Evolutionary conservation across 2,888 invertebrate species (phyloP), one percentile per base, ranked within the genome.

Genomic region (Dasysyrphus tricinctus): DNA sequence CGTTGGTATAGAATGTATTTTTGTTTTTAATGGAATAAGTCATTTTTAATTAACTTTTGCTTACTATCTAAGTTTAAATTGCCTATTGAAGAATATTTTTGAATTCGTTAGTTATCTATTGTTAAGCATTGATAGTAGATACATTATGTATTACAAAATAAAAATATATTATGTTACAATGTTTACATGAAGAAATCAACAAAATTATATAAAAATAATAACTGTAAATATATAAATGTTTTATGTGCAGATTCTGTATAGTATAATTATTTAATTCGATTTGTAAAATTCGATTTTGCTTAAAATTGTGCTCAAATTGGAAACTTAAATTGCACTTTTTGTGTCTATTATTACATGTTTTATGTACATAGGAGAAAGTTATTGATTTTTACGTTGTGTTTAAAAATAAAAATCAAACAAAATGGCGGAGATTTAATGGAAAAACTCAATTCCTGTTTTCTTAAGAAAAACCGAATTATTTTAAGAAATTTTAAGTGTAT

Each of bases 311-410:
- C 85, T 81, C 69, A 78, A 74, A 78, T 78, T 81, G 34, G 49
- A 81, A 81, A 77, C 73, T 24, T 51, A 78, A 85, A 85, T 85
- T 85, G 85, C 85, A 85, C 85, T 81, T 80, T 74, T 69, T 39
- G 34, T 24, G 34, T 24, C 56, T 59, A 37, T 61, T n/a, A n/a
- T 29, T 65, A 69, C 34, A 37, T 57, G n/a, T 72, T 51, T 63
- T 78, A 85, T 85, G 49, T 81, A 85, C 80, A 85, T 81, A 80
- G 81, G 77, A 81, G 65, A 65, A 70, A 78, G 59, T 49, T 78
- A 37, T 63, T 51, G 34, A 75, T 63, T 70, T 57, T 76, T 39
- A 69, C 39, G 54, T 69, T 44, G 37, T 56, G 32, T 42, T 37
- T 47, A 11, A 59, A 70, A 54, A 19, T 42, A 14, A 61, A 37